Evolutionary conservation across 23 tunicate genomes (phyloP), one percentile per base, ranked within the genome.

Genomic region (Clavelina lepadiformis): DNA sequence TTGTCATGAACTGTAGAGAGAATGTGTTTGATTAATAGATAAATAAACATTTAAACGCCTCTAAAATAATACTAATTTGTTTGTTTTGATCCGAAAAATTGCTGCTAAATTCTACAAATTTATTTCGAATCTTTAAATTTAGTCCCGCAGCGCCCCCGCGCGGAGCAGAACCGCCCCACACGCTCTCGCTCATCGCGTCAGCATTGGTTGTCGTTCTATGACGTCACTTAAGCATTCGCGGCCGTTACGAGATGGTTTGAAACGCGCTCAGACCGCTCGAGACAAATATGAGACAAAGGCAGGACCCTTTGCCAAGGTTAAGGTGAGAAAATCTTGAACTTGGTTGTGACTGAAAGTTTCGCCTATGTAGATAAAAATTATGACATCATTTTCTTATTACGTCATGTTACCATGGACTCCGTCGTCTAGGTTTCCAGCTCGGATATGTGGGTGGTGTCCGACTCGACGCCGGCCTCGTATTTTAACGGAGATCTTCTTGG

Each of bases 361-460:
- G n/a, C n/a, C n/a, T n/a, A 44, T 44, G 49, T 11, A 44, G 11
- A 15, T 44, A 15, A 11, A 15, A 15, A 41, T 41, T 41, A 41
- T 41, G 13, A 41, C 49, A 11, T 8, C 49, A 41, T 41, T 11
- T 11, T 41, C 15, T 11, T 8, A 8, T 41, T 41, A 41, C 11
- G 49, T 41, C 11, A 41, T n/a, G n/a, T n/a, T 4, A 2, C 22
- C 22, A 49, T 4, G 22, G 22, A 27, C 15, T 41, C 13, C 59
- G 8, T 38, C 20, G 44, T 0, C 19, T 2, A 79, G 89, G 80
- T 82, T 5, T 38, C 89, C 0, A 69, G 59, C 21, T 47, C 60
- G 41, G 95, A 86, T 32, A 55, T 86, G 74, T 86, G 95, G 95
- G 85, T 86, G 18, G 75, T 86, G 15, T 86, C 95, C 28, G 55